A percentile compares a stretch with the other conserved stretches of the same genome.
Evolutionary conservation across 2,888 invertebrate genomes (phyloP).

Genomic region (Melipona beecheii): DNA sequence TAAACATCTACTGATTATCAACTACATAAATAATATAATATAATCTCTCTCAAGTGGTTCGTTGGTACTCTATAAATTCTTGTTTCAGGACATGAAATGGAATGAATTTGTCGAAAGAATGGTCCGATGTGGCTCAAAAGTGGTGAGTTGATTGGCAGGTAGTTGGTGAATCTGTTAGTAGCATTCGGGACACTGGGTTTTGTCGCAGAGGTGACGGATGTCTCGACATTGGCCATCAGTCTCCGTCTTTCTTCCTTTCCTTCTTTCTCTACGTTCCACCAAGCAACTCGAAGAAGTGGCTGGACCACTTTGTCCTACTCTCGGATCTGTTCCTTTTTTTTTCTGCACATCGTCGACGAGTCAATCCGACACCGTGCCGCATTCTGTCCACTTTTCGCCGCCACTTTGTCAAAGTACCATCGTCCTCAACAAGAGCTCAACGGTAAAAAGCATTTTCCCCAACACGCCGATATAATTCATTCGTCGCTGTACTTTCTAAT

Average conservation of each 20-base stretch:
- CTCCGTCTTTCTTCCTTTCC: constrained; percentile 55
- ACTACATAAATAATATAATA: no score
- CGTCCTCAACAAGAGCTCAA: constrained; percentile 38
- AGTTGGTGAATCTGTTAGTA: constrained; percentile 52
- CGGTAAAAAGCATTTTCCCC: constrained; percentile 16
- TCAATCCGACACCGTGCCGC: constrained; percentile 78
- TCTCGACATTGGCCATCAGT: constrained; percentile 68
- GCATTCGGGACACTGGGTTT: constrained; percentile 74
- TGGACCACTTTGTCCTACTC: constrained; percentile 82
- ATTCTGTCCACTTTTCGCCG: constrained; percentile 69
- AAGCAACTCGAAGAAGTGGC: constrained; percentile 77
- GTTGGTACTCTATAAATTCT: not conserved
- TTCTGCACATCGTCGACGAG: constrained; percentile 75
- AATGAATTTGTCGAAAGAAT: constrained; percentile 24
- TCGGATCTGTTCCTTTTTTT: constrained; percentile 50
- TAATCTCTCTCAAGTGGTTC: no score
- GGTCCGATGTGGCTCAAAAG: constrained; percentile 17
- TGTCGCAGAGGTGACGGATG: constrained; percentile 78
- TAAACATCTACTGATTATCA: no score
- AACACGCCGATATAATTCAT: constrained; percentile 37
- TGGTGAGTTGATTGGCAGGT: constrained; percentile 62
- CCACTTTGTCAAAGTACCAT: constrained; percentile 67
- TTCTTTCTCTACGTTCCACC: constrained; percentile 40
- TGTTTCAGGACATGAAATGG: not conserved
- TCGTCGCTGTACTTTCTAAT: not conserved